Percentiles rank a stretch among this genome's conserved stretches.
Evolutionary conservation across 2,888 invertebrate species (phyloP).

Genomic region (Mellilla xanthometata): DNA sequence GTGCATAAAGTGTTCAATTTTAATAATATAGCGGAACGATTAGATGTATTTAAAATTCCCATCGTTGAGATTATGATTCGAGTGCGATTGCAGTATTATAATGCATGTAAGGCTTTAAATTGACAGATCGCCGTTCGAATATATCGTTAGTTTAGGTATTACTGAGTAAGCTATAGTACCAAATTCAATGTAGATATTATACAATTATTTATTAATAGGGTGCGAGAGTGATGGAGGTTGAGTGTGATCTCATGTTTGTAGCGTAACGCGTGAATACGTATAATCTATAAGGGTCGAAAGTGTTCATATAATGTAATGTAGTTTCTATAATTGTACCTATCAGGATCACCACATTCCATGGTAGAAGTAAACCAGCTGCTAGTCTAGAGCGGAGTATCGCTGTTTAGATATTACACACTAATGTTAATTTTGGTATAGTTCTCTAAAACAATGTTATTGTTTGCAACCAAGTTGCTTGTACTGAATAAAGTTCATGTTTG

Average conservation of each 20-base stretch:
- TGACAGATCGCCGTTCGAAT: conserved; percentile 48
- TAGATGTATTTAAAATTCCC: conserved; percentile 70
- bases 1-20: conserved; percentile 81
- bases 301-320: conserved; percentile 58
- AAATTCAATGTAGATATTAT: conserved; percentile 72
- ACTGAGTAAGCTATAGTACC: conserved; percentile 69
- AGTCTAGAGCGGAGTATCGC: conserved; percentile 70
- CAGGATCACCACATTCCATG: conserved; percentile 66
- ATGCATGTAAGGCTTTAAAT: conserved; percentile 50
- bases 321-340: conserved; percentile 57
- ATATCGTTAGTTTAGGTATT: conserved; percentile 46
- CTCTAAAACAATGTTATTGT: conserved; percentile 43
- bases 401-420: conserved; percentile 43
- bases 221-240: conserved; percentile 62
- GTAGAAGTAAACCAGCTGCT: conserved; percentile 66
- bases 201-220: conserved; percentile 76
- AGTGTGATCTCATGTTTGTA: conserved; percentile 74
- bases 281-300: conserved; percentile 51
- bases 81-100: conserved; percentile 71
- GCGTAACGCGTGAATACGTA: conserved; percentile 50
- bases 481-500: conserved; percentile 45
- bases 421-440: conserved; percentile 44
- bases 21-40: conserved; percentile 62
- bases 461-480: conserved; percentile 66
- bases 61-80: conserved; percentile 73